phyloP scores from a whole-genome alignment of 2,113 vertebrate genomes.

The Eclectus roratus region DNA sequence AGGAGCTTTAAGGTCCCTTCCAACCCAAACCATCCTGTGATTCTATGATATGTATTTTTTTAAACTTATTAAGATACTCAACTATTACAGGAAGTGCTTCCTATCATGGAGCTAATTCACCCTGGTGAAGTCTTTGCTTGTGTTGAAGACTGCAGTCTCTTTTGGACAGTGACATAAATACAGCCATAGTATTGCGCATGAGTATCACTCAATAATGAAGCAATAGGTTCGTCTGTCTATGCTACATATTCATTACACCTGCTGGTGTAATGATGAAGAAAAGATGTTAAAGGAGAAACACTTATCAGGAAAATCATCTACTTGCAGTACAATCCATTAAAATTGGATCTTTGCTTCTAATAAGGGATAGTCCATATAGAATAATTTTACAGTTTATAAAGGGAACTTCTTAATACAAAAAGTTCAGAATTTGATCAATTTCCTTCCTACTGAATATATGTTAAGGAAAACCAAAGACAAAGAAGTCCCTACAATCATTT shows the following conservation, averaged over 20 bases:
- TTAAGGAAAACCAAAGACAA: not conserved
- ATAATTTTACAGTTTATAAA: not conserved
- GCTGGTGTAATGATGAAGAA: not conserved
- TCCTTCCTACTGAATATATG: not conserved
- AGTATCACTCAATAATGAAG: not conserved
- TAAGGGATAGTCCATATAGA: not conserved
- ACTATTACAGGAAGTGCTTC: not conserved
- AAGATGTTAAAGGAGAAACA: not conserved
- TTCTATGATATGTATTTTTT: not conserved
- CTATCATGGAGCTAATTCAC: not conserved
- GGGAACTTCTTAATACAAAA: not conserved
- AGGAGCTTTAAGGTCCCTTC: not conserved
- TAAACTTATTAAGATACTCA: not conserved
- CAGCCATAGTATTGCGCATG: not conserved
- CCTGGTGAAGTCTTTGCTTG: not conserved
- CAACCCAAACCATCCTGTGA: not conserved
- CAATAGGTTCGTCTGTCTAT: not conserved
- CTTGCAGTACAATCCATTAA: not conserved
- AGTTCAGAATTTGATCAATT: not conserved
- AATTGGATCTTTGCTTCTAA: not conserved
- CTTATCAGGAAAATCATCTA: not conserved
- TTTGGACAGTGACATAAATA: not conserved
- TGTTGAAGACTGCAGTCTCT: not conserved
- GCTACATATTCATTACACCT: not conserved
- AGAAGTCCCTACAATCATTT: not conserved